Evolutionary conservation across 2,888 invertebrate species (phyloP).

Genomic region (Venustoraphidia nigricollis): DNA sequence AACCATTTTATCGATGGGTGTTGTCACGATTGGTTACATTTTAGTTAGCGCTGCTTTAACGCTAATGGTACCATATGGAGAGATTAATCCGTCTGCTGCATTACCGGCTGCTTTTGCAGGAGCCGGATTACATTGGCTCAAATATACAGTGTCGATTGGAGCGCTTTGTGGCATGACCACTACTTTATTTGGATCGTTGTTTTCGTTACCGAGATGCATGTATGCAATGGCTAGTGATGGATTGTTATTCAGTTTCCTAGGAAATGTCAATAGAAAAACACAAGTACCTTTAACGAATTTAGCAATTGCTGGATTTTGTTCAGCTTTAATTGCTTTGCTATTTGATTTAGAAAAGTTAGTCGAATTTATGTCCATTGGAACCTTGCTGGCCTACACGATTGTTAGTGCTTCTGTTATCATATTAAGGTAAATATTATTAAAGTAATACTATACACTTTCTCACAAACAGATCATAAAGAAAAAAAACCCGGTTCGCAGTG

Average conservation of each 20-base stretch:
- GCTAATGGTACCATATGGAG: constrained; percentile 61
- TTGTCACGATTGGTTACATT: constrained; percentile 68
- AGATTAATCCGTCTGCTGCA: constrained; percentile 61
- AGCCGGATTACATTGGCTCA: constrained; percentile 67
- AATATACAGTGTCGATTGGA: constrained; percentile 68
- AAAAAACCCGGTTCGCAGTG: too few relatives aligned
- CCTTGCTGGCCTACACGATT: constrained; percentile 76
- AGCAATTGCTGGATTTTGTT: constrained; percentile 57
- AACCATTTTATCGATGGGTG: constrained; percentile 62
- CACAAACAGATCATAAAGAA: too few relatives aligned
- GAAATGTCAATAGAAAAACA: constrained; percentile 60
- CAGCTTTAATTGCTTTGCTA: constrained; percentile 64
- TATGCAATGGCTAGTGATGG: constrained; percentile 89
- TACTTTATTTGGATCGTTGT: constrained; percentile 70
- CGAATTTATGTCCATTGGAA: constrained; percentile 90
- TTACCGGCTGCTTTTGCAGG: constrained; percentile 65
- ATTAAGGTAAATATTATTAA: constrained; percentile 43
- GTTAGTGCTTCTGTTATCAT: constrained; percentile 84
- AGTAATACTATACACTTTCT: neutral
- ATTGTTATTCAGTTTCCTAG: constrained; percentile 64
- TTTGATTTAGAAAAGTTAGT: constrained; percentile 82
- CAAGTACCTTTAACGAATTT: constrained; percentile 67
- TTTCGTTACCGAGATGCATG: constrained; percentile 70
- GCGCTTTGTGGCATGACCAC: constrained; percentile 89
- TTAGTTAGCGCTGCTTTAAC: constrained; percentile 70